Evolutionary conservation across 2,113 vertebrate genomes (phyloP), one percentile per base, ranked within the genome.

Genomic region (Seriola rivoliana): DNA sequence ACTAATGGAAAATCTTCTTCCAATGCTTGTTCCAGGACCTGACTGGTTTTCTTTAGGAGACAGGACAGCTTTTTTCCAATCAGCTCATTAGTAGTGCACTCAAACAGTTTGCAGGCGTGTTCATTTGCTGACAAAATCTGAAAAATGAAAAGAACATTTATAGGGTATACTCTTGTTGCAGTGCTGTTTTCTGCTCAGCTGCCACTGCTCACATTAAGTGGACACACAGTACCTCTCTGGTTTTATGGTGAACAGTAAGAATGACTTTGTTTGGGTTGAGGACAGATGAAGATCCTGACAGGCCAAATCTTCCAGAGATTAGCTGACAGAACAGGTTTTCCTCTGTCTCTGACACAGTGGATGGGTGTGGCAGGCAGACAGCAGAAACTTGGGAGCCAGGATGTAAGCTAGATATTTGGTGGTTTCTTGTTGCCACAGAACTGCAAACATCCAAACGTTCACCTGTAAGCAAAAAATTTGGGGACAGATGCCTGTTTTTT

Each of bases 71-170:
- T 96, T 90, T 93, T 95, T 36, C 97, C 97, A 67, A 97, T 95
- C 76, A 99, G 84, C 10, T 97, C 95, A 16, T 91, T 77, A 59
- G 92, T 86, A 14, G 93, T 94, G 69, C 94, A 96, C 32, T 96
- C 96, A 91, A 99, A 95, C 60, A 98, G 90, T 62, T 92, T 95
- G 91, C 95, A 96, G 5, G 97, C 98, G 88, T 92, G 93, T 70
- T 97, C 95, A 58, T 98, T 99, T 74, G 95, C 96, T 74, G 97
- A 95, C 21, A 97, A 82, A 89, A 99, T 96, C 98, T 99, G 86
- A 68, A 65, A 79, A 36, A 48, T 50, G 52, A 5, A 64, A 11
- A 54, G 58, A 9, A 57, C 19, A 57, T 42, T 25, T 38, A 46
- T 1, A 55, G 10, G 4, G 1, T 5, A 36, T 23, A 2, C n/a